Evolutionary conservation across 2,888 invertebrate species (phyloP), one percentile per base, ranked within the genome.

Genomic region (Synergus itoensis): DNA sequence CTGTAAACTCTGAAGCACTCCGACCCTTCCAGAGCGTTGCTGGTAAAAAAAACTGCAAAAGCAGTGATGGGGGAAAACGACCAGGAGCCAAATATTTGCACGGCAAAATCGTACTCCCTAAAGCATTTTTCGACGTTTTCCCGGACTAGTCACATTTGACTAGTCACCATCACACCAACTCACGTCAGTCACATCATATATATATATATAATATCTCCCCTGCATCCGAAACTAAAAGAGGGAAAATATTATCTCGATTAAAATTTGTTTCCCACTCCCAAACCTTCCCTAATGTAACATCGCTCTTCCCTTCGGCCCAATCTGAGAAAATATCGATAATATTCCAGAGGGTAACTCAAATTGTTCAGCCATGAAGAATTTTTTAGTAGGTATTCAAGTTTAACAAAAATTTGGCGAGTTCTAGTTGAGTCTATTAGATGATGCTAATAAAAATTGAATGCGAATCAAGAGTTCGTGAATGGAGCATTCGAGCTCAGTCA

Each of bases 401-500:
- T 28, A 9, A 7, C 41, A 41, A 7, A 41, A 41, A 41, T 40
- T 40, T 40, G 63, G 36, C 14, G 4, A n/a, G 48, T 53, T n/a
- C 12, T 36, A 36, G 16, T 36, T 63, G 2, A 36, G 28, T 63
- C 16, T 63, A n/a, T 7, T 28, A 21, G 9, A 69, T 69, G 67
- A 21, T 12, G 18, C 21, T 18, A 9, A 62, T 21, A 28, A 57
- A 43, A 76, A 36, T 45, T 40, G 75, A 36, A 63, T 77, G 41
- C 57, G 67, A 57, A 76, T 57, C 69, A 67, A 18, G 65, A 57
- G 65, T 21, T 63, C 63, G 60, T 36, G 40, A 77, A 65, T 65
- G 64, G 67, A 80, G 78, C 77, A 77, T 65, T 65, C 73, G 63
- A 62, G 75, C 64, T 18, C 57, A 63, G 79, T 80, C 48, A 45